phyloP scores from a whole-genome alignment of 92 coral and sea anemone species.

The Palythoa grandis region DNA sequence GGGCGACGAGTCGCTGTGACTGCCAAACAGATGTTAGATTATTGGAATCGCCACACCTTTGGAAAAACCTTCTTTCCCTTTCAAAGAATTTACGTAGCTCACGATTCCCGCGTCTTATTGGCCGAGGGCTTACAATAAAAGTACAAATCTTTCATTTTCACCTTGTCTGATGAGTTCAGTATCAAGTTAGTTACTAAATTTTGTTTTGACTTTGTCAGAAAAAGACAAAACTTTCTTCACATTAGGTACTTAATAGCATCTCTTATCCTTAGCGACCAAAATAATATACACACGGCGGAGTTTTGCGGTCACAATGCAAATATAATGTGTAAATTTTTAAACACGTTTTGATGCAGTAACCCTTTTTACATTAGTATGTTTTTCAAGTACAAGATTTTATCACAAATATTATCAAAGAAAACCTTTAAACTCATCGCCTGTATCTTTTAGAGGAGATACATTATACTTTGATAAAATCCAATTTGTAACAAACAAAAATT shows the following conservation, averaged over 20 bases:
- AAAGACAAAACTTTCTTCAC: conserved; percentile 27
- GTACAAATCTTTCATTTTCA: not conserved
- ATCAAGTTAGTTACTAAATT: not conserved
- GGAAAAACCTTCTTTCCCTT: not conserved
- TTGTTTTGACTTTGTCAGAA: conserved; percentile 30
- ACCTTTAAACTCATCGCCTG: not conserved
- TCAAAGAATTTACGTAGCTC: not conserved
- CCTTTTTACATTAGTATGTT: conserved; percentile 4
- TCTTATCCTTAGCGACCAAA: conserved; percentile 43
- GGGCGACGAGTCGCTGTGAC: conserved; percentile 29
- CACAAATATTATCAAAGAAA: not conserved
- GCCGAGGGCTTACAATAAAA: not conserved
- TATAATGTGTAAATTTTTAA: conserved; percentile 40
- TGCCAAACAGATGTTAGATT: conserved; percentile 44
- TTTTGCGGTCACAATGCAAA: conserved; percentile 20
- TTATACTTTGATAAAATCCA: not conserved
- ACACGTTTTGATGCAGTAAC: conserved; percentile 16
- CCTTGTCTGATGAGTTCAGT: not conserved
- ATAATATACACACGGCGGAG: conserved; percentile 15
- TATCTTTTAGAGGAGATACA: not conserved
- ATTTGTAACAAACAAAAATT: not conserved
- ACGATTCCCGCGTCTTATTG: not conserved
- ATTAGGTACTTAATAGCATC: conserved; percentile 32
- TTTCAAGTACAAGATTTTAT: not conserved
- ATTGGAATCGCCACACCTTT: conserved; percentile 17